phyloP scores from a whole-genome alignment of 2,888 invertebrate species.

The Diaphora mendica region DNA sequence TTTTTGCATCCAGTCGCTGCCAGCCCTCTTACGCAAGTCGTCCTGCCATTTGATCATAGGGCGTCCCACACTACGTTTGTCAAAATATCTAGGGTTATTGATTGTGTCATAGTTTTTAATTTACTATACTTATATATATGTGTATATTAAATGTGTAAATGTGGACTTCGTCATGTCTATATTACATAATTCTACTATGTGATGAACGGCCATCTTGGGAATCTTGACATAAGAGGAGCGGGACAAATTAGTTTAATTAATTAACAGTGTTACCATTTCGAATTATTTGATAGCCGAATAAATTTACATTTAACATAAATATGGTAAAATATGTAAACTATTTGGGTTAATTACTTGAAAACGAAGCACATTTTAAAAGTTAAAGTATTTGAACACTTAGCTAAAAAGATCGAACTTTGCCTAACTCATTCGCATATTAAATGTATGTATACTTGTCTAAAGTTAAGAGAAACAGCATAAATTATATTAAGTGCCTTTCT shows the following conservation, averaged over 20 bases:
- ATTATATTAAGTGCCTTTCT: not conserved
- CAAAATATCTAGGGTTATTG: not conserved
- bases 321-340: not conserved
- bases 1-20: too few species aligned
- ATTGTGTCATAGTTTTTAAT: not conserved
- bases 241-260: slow-evolving; percentile 1
- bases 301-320: not conserved
- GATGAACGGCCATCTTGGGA: slow-evolving; percentile 1
- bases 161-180: not conserved
- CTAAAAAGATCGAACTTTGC: not conserved
- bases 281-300: not conserved
- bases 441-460: not conserved
- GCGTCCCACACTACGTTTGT: too few species aligned
- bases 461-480: not conserved
- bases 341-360: not conserved
- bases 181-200: not conserved
- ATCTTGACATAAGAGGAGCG: not conserved
- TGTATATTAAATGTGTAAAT: not conserved
- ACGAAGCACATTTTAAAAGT: not conserved
- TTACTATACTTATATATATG: not conserved
- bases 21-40: too few species aligned
- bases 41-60: too few species aligned
- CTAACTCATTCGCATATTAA: not conserved
- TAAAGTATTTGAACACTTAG: not conserved
- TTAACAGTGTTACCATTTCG: not conserved